These are phyloP conservation scores for Protobothrops mucrosquamatus DNA, from an alignment of 2,113 vertebrate genomes.

Conservation along the genomic window DNA sequence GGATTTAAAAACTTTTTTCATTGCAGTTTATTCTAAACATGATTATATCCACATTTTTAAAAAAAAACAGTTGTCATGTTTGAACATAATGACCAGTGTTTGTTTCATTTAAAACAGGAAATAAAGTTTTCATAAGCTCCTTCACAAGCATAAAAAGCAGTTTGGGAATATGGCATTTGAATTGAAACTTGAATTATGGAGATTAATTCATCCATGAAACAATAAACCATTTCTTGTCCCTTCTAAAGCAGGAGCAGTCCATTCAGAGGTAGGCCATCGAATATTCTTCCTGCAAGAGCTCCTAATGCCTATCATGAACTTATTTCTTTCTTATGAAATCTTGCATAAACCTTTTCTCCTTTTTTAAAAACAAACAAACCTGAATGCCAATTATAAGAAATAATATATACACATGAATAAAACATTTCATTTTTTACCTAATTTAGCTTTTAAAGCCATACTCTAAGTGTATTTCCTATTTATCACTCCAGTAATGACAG, in stretches of 20 bases:
- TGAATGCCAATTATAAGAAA: not conserved
- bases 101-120: not conserved
- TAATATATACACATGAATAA: not conserved
- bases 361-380: not conserved
- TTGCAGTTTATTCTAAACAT: not conserved
- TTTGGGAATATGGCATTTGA: not conserved
- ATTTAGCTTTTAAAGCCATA: not conserved
- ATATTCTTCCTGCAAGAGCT: not conserved
- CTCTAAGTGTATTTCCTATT: slow-evolving; percentile 10
- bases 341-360: not conserved
- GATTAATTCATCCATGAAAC: not conserved
- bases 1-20: not conserved
- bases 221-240: not conserved
- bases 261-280: not conserved
- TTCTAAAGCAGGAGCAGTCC: not conserved
- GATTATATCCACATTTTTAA: not conserved
- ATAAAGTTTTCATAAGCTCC: not conserved
- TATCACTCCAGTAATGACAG: not conserved
- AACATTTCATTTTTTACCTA: not conserved
- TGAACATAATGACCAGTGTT: not conserved
- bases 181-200: no score
- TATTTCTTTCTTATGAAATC: not conserved
- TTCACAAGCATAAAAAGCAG: not conserved
- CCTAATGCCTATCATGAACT: not conserved
- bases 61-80: not conserved